Evolutionary conservation across 2,888 invertebrate genomes (phyloP).

Genomic region (Drosophila silvestris): DNA sequence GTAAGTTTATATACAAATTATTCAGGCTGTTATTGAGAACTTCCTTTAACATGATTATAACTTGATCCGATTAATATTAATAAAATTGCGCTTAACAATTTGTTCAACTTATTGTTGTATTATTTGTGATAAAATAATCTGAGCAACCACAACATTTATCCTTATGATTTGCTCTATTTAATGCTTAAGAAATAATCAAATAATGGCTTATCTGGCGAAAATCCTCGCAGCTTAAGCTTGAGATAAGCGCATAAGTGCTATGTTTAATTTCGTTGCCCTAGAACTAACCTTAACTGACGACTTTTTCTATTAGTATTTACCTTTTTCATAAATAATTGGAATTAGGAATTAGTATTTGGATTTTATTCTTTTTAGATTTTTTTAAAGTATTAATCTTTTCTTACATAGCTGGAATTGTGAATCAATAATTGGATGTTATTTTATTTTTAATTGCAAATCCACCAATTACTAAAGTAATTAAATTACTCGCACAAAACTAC

Average conservation of each 20-base stretch:
- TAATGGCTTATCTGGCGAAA: conserved; percentile 25
- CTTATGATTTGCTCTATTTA: conserved; percentile 1
- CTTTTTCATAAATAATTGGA: neutral
- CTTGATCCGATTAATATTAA: neutral
- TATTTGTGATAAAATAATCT: neutral
- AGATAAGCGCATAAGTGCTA: conserved; percentile 4
- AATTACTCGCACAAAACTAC: neutral
- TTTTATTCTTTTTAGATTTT: neutral
- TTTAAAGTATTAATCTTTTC: neutral
- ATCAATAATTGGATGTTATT: too few species aligned
- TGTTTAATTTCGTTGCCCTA: neutral
- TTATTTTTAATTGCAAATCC: neutral
- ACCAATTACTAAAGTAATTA: neutral
- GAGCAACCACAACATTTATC: neutral
- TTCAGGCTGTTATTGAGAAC: neutral
- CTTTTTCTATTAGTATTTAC: neutral
- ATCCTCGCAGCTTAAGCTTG: neutral
- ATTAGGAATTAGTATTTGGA: neutral
- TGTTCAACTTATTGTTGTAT: neutral
- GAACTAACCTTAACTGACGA: neutral
- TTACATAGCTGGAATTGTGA: too few species aligned
- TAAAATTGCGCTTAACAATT: neutral
- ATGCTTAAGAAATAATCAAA: conserved; percentile 19
- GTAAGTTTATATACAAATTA: conserved; percentile 50
- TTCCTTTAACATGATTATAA: neutral